Conservation (phyloP, 2,113 vertebrate species). For the Gila orcuttii region DNA sequence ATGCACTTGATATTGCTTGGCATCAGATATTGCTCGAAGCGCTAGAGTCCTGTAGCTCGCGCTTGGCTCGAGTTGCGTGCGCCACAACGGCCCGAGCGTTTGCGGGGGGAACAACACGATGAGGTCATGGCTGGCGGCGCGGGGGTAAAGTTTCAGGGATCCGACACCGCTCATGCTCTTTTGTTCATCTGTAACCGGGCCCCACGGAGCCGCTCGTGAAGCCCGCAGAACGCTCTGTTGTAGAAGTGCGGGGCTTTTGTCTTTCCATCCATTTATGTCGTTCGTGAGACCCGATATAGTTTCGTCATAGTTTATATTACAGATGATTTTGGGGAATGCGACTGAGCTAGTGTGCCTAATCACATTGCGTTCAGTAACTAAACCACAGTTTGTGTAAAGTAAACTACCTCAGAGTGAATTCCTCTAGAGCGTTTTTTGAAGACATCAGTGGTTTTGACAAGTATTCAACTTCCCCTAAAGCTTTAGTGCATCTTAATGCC, state of each 20-base stretch:
- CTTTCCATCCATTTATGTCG: conserved; percentile 1
- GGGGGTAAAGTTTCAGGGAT: conserved; percentile 53
- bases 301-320: conserved; percentile 12
- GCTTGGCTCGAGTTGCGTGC: conserved; percentile 16
- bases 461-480: not conserved
- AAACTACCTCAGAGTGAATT: conserved; percentile 20
- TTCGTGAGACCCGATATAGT: not conserved
- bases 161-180: conserved; percentile 39
- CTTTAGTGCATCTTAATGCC: not conserved
- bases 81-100: not conserved
- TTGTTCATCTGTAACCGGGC: conserved; percentile 43
- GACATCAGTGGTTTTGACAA: conserved; percentile 18
- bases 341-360: not conserved
- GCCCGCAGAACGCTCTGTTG: not conserved
- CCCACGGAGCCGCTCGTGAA: conserved; percentile 23
- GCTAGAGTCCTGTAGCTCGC: not conserved
- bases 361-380: not conserved
- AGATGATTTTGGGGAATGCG: not conserved
- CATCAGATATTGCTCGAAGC: not conserved
- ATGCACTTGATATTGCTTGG: not conserved
- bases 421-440: not conserved
- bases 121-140: conserved; percentile 70
- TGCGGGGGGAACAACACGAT: conserved; percentile 66
- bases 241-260: conserved; percentile 29
- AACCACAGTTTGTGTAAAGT: conserved; percentile 25